These are phyloP conservation scores for Andrena dorsata DNA, from an alignment of 2,888 invertebrate species.

Conservation along the genomic window DNA sequence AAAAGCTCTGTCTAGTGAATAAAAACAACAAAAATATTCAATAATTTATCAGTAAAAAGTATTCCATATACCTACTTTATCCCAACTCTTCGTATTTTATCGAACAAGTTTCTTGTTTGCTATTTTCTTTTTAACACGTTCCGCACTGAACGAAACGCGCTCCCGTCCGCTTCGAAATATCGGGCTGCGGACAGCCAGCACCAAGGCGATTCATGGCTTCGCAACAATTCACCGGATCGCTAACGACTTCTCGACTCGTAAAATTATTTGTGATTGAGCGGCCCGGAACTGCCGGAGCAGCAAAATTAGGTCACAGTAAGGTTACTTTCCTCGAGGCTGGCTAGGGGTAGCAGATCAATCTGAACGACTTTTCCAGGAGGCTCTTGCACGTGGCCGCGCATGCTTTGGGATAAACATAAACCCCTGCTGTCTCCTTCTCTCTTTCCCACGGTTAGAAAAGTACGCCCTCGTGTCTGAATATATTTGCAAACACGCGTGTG, in stretches of 20 bases:
- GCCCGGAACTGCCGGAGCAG: conserved; percentile 15
- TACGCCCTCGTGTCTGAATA: conserved; percentile 10
- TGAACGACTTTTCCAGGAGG: conserved; percentile 18
- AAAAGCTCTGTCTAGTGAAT: no score
- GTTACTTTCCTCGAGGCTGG: conserved; percentile 4
- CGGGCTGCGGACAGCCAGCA: no score
- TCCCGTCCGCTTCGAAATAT: no score
- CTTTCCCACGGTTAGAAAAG: conserved; percentile 15
- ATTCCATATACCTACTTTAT: no score
- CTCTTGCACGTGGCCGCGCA: conserved; percentile 44
- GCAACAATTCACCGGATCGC: conserved; percentile 28
- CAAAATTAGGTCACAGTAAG: conserved; percentile 38
- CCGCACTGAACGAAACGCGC: no score
- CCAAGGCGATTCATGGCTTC: background rate
- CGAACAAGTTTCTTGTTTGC: no score
- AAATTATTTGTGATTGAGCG: conserved; percentile 51
- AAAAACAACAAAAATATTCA: no score
- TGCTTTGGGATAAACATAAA: conserved; percentile 35
- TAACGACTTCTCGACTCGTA: conserved; percentile 35
- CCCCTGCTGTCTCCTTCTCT: conserved; percentile 1
- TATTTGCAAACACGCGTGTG: conserved; percentile 12
- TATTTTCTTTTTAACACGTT: no score
- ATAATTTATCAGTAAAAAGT: no score
- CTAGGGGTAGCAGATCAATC: conserved; percentile 34
- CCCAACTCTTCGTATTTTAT: no score